A percentile compares a stretch with the other conserved stretches of the same genome.
phyloP scores from a whole-genome alignment of 92 coral and sea anemone species.

The Epizoanthus rinbou region DNA sequence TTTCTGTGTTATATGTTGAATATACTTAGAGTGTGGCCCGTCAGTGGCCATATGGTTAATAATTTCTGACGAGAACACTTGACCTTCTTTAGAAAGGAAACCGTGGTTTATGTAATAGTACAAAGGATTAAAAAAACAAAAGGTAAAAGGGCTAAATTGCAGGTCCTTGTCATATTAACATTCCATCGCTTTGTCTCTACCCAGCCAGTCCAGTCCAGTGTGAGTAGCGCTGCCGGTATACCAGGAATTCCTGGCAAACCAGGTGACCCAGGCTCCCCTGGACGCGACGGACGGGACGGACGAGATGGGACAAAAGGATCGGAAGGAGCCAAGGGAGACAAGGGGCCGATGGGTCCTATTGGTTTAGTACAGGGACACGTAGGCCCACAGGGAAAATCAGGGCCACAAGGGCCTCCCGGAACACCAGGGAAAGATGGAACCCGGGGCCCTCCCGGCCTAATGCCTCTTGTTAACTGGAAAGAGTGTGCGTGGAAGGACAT shows the following conservation, averaged over 20 bases:
- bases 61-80: no score
- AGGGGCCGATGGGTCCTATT: background rate
- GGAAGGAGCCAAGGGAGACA: slow-evolving; percentile 3
- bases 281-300: slow-evolving; percentile 26
- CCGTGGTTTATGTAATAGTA: no score
- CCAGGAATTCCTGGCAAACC: slow-evolving; percentile 23
- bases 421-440: slow-evolving; percentile 10
- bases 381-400: slow-evolving; percentile 17
- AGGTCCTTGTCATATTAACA: no score
- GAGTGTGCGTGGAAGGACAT: slow-evolving; percentile 32
- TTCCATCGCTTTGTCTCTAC: no score
- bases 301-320: slow-evolving; percentile 11
- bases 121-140: no score
- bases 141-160: no score
- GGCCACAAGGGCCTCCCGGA: slow-evolving; percentile 6
- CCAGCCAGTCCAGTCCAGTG: no score
- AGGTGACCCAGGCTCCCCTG: slow-evolving; percentile 30
- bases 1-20: no score
- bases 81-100: no score
- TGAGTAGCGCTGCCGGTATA: background rate
- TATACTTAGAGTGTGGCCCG: no score
- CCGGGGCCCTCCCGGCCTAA: slow-evolving; percentile 29
- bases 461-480: slow-evolving; percentile 13
- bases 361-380: background rate
- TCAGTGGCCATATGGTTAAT: no score